Base-by-base conservation (phyloP, 2,797 vertebrate genomes). In the Aeoliscus strigatus region DNA sequence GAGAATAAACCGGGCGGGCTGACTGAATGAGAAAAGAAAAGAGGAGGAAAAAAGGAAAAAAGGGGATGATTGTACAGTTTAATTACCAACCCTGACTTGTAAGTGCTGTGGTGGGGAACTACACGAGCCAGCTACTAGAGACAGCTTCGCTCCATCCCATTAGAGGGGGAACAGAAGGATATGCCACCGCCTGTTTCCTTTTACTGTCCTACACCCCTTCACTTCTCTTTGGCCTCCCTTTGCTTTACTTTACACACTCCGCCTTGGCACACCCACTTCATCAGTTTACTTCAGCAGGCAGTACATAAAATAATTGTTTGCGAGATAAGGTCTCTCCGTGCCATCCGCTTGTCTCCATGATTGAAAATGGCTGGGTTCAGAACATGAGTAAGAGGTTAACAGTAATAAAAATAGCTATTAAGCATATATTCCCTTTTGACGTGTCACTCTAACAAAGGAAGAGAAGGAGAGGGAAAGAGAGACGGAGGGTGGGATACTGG, bases 401-500 rank as follows among this genome's bases (percentile, higher is more conserved):
- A 57, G 82, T 89, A 84, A 84, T 85, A 87, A 91, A 91, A 92
- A 89, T 89, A 90, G 87, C 87, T 91, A 86, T 85, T 85, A 91
- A 90, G 90, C 67, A 69, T 68, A 78, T 92, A 91, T 90, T 90
- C 86, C 88, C 88, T 90, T 84, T 61, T 82, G 89, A 93, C 86
- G 87, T 91, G 93, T 92, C 91, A 91, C 91, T 92, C 91, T 1
- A 14, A 70, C 68, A 50, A 51, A 60, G 48, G 48, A 43, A 33
- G 51, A 34, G 60, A 32, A 28, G 40, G 51, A 59, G 60, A 33
- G 56, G n/a, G n/a, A n/a, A n/a, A n/a, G n/a, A 59, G 52, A 64
- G 70, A 71, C 64, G 48, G 75, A 78, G 71, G 91, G 90, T 91
- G 92, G 89, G 91, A 89, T 92, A 88, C 91, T 95, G 93, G 93